These are phyloP conservation scores for Drosophila phalerata DNA, from an alignment of 2,888 invertebrate genomes.

Conservation along the genomic window DNA sequence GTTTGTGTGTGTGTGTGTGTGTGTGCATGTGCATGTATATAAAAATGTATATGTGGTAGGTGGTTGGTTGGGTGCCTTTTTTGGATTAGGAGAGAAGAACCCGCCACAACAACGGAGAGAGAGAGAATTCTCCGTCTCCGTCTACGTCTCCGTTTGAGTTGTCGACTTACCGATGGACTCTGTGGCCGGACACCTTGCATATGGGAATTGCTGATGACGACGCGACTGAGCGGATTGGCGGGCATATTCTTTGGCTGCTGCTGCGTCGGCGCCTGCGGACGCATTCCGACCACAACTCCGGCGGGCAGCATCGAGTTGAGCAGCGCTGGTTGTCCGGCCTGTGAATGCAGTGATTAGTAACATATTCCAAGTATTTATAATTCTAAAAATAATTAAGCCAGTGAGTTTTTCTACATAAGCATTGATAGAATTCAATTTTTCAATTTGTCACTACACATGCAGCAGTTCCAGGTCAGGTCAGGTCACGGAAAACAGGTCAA, in stretches of 20 bases:
- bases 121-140: not conserved
- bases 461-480: slow-evolving; percentile 34
- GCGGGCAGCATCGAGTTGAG: slow-evolving; percentile 89
- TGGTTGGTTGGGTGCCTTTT: slow-evolving; percentile 28
- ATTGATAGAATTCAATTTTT: slow-evolving; percentile 16
- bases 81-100: slow-evolving; percentile 69
- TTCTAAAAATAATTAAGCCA: not conserved
- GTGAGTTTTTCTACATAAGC: slow-evolving; percentile 37
- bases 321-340: slow-evolving; percentile 87
- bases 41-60: slow-evolving; percentile 19
- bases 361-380: slow-evolving; percentile 74
- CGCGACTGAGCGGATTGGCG: slow-evolving; percentile 91
- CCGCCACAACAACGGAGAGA: slow-evolving; percentile 67
- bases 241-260: slow-evolving; percentile 91
- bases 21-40: slow-evolving; percentile 17
- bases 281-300: slow-evolving; percentile 94
- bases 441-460: slow-evolving; percentile 61
- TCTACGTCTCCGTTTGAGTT: too few relatives aligned
- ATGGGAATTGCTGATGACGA: slow-evolving; percentile 93
- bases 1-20: slow-evolving; percentile 24
- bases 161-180: slow-evolving; percentile 88
- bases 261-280: slow-evolving; percentile 90
- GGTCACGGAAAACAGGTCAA: slow-evolving; percentile 14
- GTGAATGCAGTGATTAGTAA: slow-evolving; percentile 39
- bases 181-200: slow-evolving; percentile 93